These are phyloP conservation scores for Ptychadena robeensis DNA, from an alignment of 2,797 vertebrate species.

Conservation along the genomic window DNA sequence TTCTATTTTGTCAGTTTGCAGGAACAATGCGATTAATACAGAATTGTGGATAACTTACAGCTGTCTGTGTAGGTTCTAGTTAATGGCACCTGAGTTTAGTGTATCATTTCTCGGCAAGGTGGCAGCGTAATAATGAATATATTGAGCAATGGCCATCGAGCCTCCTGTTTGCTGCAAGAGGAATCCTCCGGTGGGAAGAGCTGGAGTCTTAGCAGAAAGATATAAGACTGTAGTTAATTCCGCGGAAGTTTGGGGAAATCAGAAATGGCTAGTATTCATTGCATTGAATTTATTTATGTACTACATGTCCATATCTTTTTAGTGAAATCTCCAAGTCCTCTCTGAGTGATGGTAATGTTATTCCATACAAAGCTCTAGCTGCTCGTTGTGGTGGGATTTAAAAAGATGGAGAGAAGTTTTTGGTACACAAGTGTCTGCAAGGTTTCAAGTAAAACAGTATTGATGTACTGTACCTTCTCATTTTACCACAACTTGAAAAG, in stretches of 20 bases:
- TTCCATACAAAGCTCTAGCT: slow-evolving; percentile 47
- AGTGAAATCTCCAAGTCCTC: slow-evolving; percentile 61
- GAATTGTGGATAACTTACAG: slow-evolving; percentile 29
- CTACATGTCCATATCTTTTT: slow-evolving; percentile 60
- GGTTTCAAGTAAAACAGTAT: slow-evolving; percentile 39
- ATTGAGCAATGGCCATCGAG: slow-evolving; percentile 59
- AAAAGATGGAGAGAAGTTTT: slow-evolving; percentile 49
- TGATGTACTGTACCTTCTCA: slow-evolving; percentile 39
- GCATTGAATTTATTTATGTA: slow-evolving; percentile 62
- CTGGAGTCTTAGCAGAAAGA: slow-evolving; percentile 55
- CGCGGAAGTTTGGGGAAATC: slow-evolving; percentile 62
- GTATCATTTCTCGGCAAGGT: slow-evolving; percentile 57
- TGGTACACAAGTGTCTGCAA: slow-evolving; percentile 47
- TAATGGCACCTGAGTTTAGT: slow-evolving; percentile 61
- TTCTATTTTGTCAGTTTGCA: slow-evolving; percentile 20
- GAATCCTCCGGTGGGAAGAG: slow-evolving; percentile 59
- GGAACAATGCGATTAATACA: not conserved
- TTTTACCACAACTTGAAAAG: slow-evolving; percentile 31
- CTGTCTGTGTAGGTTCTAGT: slow-evolving; percentile 53
- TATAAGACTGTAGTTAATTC: slow-evolving; percentile 61
- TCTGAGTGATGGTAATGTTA: slow-evolving; percentile 59
- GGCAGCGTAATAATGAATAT: slow-evolving; percentile 60
- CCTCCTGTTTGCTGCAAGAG: slow-evolving; percentile 46
- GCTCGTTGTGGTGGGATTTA: slow-evolving; percentile 52
- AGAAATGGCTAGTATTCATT: slow-evolving; percentile 61